These are phyloP conservation scores for Falco rusticolus DNA, from an alignment of 2,797 vertebrate species.

Conservation along the genomic window DNA sequence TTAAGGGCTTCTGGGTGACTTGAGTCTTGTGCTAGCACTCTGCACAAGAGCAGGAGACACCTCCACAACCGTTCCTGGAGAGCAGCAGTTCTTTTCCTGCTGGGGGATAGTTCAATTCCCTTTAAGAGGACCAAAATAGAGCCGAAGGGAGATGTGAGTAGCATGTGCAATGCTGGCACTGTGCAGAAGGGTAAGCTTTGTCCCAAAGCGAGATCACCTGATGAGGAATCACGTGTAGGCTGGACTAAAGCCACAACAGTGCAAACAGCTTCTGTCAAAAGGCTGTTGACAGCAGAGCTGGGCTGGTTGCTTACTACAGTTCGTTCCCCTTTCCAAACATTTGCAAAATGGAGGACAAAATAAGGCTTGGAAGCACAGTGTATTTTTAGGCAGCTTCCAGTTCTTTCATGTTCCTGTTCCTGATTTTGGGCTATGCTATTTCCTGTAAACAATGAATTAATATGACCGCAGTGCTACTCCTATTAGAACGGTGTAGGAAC, in stretches of 20 bases:
- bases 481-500: background rate
- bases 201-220: conserved; percentile 24
- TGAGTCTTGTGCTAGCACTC: background rate
- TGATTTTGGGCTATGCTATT: background rate
- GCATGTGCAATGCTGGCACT: background rate
- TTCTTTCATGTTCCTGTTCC: background rate
- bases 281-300: conserved; percentile 37
- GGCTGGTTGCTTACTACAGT: conserved; percentile 11
- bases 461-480: background rate
- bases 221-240: conserved; percentile 21
- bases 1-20: conserved; percentile 36
- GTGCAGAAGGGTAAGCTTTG: background rate
- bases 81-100: background rate
- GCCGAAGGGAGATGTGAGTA: background rate
- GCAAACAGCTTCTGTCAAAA: conserved; percentile 46
- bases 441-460: background rate
- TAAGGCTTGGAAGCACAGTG: background rate
- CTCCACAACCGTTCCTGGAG: background rate
- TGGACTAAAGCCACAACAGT: conserved; percentile 21
- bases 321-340: background rate
- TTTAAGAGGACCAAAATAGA: background rate
- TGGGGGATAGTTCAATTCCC: background rate
- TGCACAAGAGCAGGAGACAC: background rate
- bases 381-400: conserved; percentile 24
- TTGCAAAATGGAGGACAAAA: background rate